Conservation (phyloP, 2,797 vertebrate species). For the Chelidonichthys spinosus region DNA sequence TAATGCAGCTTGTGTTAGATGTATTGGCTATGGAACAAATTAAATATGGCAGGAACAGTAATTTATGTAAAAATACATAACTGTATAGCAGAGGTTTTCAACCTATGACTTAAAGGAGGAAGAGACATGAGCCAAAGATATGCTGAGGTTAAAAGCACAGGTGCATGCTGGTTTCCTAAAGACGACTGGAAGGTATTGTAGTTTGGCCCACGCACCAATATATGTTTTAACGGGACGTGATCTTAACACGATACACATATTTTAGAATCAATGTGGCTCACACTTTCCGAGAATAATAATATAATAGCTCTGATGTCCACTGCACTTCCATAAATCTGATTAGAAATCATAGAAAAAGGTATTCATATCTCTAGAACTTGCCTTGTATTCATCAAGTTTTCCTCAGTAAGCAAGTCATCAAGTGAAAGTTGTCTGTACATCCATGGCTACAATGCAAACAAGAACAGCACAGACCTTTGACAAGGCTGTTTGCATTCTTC, state of each 20-base stretch:
- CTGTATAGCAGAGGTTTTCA: not conserved
- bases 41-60: not conserved
- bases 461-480: not conserved
- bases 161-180: not conserved
- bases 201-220: not conserved
- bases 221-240: too few species aligned
- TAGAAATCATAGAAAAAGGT: not conserved
- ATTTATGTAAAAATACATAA: not conserved
- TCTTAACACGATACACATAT: too few species aligned
- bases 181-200: not conserved
- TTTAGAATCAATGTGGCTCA: not conserved
- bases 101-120: too few species aligned
- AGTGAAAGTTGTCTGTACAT: not conserved
- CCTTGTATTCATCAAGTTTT: not conserved
- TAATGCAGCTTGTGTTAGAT: conserved; percentile 1
- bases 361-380: not conserved
- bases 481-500: not conserved
- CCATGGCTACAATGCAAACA: not conserved
- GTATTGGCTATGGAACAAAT: not conserved
- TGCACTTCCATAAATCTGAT: not conserved
- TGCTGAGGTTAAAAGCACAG: not conserved
- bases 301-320: not conserved
- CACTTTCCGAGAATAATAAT: not conserved
- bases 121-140: not conserved
- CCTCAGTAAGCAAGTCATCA: not conserved